phyloP scores from a whole-genome alignment of 92 coral and sea anemone genomes.

The Virgularia gustaviana region DNA sequence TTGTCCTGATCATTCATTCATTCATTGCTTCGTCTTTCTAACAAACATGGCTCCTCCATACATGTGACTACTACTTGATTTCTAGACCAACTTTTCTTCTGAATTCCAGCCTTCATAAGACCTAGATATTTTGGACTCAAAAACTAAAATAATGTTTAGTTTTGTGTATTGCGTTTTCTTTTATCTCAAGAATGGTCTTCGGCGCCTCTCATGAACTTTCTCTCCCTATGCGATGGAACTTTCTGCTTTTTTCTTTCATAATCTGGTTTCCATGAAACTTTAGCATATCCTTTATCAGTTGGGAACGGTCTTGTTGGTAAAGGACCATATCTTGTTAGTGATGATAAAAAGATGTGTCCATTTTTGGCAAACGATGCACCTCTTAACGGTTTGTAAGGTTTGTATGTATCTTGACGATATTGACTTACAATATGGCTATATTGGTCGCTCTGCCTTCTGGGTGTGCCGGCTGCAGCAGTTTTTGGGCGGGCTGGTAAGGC shows the following conservation, averaged over 20 bases:
- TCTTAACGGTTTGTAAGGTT: slow-evolving; percentile 21
- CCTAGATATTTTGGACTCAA: too few species aligned
- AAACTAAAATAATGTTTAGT: too few species aligned
- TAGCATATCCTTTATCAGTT: neutral
- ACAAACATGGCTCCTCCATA: too few species aligned
- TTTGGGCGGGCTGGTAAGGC: slow-evolving; percentile 15
- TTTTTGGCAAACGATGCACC: slow-evolving; percentile 19
- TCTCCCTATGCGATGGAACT: slow-evolving; percentile 21
- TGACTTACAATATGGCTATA: slow-evolving; percentile 8
- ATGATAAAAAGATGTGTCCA: slow-evolving; percentile 7
- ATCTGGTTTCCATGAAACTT: slow-evolving; percentile 15
- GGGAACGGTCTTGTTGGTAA: slow-evolving; percentile 23
- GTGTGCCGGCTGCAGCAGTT: neutral
- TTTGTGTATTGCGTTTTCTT: too few species aligned
- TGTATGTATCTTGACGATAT: slow-evolving; percentile 2
- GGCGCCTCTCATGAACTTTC: slow-evolving; percentile 13
- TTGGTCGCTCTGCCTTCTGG: neutral
- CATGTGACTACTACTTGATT: too few species aligned
- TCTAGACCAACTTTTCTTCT: too few species aligned
- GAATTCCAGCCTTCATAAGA: too few species aligned
- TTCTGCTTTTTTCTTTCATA: slow-evolving; percentile 2
- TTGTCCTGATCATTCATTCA: too few species aligned
- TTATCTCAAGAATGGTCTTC: too few species aligned
- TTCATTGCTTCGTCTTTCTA: too few species aligned
- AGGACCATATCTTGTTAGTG: neutral